A percentile compares a stretch with the other conserved stretches of the same genome.
phyloP scores from a whole-genome alignment of 2,797 vertebrate species.

The Lepilemur ruficaudatus region DNA sequence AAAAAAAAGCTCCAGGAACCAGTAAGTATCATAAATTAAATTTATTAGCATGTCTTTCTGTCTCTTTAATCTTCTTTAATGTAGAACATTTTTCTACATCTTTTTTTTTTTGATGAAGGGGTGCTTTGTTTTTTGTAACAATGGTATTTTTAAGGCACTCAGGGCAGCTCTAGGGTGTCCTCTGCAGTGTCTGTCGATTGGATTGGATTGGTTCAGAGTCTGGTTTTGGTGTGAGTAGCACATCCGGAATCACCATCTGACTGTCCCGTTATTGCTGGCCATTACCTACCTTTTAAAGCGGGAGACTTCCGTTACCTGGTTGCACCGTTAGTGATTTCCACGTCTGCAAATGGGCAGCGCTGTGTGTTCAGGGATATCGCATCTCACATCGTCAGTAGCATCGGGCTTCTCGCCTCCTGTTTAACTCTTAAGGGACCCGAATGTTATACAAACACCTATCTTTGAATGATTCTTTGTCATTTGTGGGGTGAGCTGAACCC shows the following conservation, averaged over 20 bases:
- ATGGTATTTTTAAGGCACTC: background rate
- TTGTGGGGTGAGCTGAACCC: background rate
- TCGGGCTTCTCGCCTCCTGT: rapidly evolving
- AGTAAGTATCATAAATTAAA: background rate
- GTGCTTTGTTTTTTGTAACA: background rate
- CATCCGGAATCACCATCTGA: rapidly evolving
- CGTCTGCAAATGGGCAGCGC: background rate
- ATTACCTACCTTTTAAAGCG: background rate
- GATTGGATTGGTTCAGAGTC: background rate
- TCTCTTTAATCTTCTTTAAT: background rate
- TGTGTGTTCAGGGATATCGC: background rate
- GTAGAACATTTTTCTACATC: background rate
- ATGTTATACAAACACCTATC: background rate
- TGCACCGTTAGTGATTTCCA: rapidly evolving
- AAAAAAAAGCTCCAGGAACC: background rate
- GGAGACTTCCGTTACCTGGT: rapidly evolving
- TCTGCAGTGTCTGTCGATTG: rapidly evolving
- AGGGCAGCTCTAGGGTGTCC: background rate
- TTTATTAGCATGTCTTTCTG: rapidly evolving
- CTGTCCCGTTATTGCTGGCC: rapidly evolving
- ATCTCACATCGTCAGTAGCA: rapidly evolving
- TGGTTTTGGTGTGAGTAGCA: background rate
- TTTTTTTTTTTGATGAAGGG: background rate
- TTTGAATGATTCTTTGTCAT: background rate
- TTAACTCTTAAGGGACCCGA: background rate